A percentile compares a stretch with the other conserved stretches of the same genome.
phyloP scores from a whole-genome alignment of 2,113 vertebrate genomes.

The Corapipo altera region DNA sequence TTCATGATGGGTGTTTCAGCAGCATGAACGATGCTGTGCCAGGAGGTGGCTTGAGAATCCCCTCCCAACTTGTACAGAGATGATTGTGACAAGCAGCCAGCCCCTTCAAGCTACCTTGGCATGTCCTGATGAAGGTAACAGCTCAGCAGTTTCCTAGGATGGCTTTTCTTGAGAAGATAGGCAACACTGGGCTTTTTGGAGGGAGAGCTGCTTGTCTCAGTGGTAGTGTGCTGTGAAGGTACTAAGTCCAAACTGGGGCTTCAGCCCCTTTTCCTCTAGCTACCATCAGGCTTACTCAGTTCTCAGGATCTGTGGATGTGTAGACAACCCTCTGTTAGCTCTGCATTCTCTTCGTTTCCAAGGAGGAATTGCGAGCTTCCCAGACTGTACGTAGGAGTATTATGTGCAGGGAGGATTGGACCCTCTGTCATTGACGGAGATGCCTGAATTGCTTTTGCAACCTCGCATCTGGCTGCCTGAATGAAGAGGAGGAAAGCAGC shows the following conservation, averaged over 20 bases:
- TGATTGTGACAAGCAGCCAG: background rate
- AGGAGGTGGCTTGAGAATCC: background rate
- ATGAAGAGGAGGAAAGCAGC: conserved; percentile 41
- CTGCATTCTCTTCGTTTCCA: conserved; percentile 36
- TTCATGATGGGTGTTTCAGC: background rate
- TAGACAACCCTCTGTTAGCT: conserved; percentile 25
- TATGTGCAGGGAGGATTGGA: conserved; percentile 22
- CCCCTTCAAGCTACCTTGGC: background rate
- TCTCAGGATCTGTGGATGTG: background rate
- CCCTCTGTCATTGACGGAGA: conserved; percentile 55
- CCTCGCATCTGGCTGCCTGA: conserved; percentile 48
- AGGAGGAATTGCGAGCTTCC: conserved; percentile 47
- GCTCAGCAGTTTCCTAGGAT: background rate
- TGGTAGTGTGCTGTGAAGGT: background rate
- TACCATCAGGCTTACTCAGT: background rate
- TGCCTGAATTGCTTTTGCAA: conserved; percentile 55
- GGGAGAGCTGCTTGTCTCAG: background rate
- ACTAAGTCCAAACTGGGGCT: background rate
- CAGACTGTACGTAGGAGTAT: conserved; percentile 63
- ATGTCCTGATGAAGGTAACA: background rate
- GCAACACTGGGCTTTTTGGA: background rate
- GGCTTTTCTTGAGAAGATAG: background rate
- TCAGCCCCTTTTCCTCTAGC: background rate
- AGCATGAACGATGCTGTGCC: background rate
- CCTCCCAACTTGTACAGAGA: background rate